phyloP scores from a whole-genome alignment of 2,113 vertebrate species.

The Rhinolophus ferrumequinum region DNA sequence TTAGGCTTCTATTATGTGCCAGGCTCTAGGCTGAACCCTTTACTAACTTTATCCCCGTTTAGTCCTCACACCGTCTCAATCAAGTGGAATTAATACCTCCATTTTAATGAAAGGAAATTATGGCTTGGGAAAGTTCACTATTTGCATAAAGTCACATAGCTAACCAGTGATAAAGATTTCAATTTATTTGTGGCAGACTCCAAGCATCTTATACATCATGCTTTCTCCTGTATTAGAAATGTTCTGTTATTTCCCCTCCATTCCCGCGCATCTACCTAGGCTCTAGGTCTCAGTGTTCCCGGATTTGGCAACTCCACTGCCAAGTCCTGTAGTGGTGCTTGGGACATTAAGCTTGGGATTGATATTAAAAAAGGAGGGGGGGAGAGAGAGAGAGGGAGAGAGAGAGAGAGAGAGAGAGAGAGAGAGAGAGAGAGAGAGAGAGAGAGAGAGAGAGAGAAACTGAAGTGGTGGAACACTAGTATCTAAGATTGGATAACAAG shows the following conservation, averaged over 20 bases:
- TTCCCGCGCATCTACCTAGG: background rate
- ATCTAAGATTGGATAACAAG: constrained; percentile 35
- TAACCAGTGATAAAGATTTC: background rate
- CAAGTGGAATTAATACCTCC: background rate
- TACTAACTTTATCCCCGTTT: background rate
- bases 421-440: background rate
- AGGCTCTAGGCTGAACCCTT: background rate
- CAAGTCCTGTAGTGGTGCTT: background rate
- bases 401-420: background rate
- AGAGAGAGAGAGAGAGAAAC: background rate
- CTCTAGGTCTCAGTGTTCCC: background rate
- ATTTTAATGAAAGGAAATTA: constrained; percentile 31
- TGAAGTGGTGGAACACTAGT: background rate
- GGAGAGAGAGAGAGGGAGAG: background rate
- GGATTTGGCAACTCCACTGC: background rate
- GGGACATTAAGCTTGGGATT: constrained; percentile 45
- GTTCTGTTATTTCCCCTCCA: background rate
- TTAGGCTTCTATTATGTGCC: background rate
- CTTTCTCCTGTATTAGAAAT: background rate
- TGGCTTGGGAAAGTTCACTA: background rate
- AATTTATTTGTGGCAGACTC: background rate
- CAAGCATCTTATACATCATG: background rate
- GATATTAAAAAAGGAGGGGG: constrained; percentile 29
- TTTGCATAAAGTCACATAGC: background rate
- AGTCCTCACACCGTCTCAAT: background rate